Base-by-base conservation (phyloP, 2,888 invertebrate genomes). In the Tyria jacobaeae region DNA sequence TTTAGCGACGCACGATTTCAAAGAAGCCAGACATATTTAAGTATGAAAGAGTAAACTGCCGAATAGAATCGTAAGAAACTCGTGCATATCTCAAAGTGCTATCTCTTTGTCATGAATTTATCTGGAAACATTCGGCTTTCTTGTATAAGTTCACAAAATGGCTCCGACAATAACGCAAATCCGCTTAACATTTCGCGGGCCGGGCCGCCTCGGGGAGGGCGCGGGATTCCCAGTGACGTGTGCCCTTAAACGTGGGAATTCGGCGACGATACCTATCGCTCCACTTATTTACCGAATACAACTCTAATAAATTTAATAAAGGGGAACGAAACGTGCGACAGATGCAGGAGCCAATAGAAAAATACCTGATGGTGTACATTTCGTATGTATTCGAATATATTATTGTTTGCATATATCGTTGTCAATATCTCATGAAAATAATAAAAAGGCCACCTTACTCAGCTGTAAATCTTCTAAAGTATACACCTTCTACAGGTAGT, bases 221-320 rank as follows among this genome's bases (percentile, higher is more conserved):
- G 74, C 70, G 88, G 89, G 83, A 84, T 82, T 88, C 86, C 89
- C 90, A 75, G 78, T 89, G 91, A 89, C 87, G 86, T 80, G 82
- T 58, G 76, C 75, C 72, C 77, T 73, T 74, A 74, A 75, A 78
- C 79, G 78, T 74, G 78, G 81, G 82, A 82, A 80, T 79, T 75
- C 76, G 74, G 66, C 73, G 79, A 81, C 80, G 79, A 82, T 86
- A 88, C 85, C 87, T 88, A 86, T 85, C 84, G 83, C 83, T 84
- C 79, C 83, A 85, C 86, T 87, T 88, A 88, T 89, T 89, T 87
- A 87, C 86, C 79, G 84, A 85, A 88, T 84, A 86, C 85, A 86
- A 83, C 82, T 84, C 84, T 88, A 89, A 90, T 89, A 90, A 90
- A 90, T 90, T 89, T 85, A 88, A 90, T 91, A 90, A 90, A 87